phyloP scores from a whole-genome alignment of 2,113 vertebrate genomes.

The Miniopterus natalensis region DNA sequence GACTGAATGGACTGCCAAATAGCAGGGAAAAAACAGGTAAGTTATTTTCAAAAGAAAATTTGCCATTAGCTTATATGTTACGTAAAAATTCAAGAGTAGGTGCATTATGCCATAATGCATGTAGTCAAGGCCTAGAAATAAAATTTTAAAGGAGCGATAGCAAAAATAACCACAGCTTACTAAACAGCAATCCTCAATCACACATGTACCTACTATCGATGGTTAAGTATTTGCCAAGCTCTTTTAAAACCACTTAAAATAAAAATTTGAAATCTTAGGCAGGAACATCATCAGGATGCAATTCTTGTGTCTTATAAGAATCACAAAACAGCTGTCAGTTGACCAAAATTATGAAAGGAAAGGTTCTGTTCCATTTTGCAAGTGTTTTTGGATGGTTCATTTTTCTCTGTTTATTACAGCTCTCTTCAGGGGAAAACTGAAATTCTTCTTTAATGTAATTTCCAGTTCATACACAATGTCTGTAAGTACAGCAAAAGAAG shows the following conservation, averaged over 20 bases:
- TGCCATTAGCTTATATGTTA: slow-evolving; percentile 64
- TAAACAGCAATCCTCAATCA: background rate
- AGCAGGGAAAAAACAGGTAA: slow-evolving; percentile 69
- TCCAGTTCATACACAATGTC: slow-evolving; percentile 68
- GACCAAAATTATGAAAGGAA: slow-evolving; percentile 74
- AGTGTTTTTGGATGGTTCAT: slow-evolving; percentile 76
- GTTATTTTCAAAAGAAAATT: slow-evolving; percentile 67
- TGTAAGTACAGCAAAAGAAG: slow-evolving; percentile 52
- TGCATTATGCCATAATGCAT: background rate
- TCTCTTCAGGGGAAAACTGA: slow-evolving; percentile 70
- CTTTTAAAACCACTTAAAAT: slow-evolving; percentile 64
- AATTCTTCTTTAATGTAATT: slow-evolving; percentile 80
- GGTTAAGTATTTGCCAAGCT: slow-evolving; percentile 24
- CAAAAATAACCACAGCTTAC: background rate
- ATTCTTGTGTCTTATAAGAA: slow-evolving; percentile 59
- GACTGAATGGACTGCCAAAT: slow-evolving; percentile 76
- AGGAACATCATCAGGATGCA: slow-evolving; percentile 57
- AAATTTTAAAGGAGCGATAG: slow-evolving; percentile 20
- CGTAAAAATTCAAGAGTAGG: slow-evolving; percentile 48
- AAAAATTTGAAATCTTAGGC: slow-evolving; percentile 74
- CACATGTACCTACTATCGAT: background rate
- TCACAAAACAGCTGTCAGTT: slow-evolving; percentile 64
- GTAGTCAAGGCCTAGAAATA: slow-evolving; percentile 2
- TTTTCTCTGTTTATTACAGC: slow-evolving; percentile 67
- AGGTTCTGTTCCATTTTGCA: slow-evolving; percentile 75